Evolutionary conservation across 2,888 invertebrate genomes (phyloP), one percentile per base, ranked within the genome.

Genomic region (Osmoderma eremita): DNA sequence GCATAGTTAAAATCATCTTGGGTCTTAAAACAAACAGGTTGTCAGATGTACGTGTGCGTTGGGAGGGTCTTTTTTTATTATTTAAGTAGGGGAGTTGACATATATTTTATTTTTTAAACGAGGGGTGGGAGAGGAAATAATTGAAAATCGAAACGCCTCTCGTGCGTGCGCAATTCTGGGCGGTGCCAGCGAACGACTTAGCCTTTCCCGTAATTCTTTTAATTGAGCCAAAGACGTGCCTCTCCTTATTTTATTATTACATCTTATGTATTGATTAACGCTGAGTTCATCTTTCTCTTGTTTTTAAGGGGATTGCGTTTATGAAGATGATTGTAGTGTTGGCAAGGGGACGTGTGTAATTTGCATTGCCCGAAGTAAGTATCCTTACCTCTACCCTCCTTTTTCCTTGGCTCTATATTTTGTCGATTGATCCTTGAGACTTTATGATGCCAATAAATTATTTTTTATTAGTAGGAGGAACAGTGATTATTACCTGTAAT

Each of bases 1-100:
- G 76, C 73, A 76, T 67, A 70, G 69, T 71, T 72, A 70, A 71
- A 73, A 69, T 72, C 70, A 72, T 69, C 71, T 69, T 70, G 74
- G 73, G 74, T 75, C 75, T 76, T 75, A 75, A 78, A 77, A 79
- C 77, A 78, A 79, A 79, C 78, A 76, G 78, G 79, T 78, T 77
- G 74, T 75, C 70, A 71, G 73, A 73, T 75, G 73, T 70, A 70
- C 70, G 70, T 67, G 70, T 51, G 30, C 41, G 42, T 51, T 63
- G 30, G 30, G 13, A 30, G 24, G 17, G 12, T 48, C 30, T 61
- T 61, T 61, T 56, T 41, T 36, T 41, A 22, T 73, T 70, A 70
- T 75, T 75, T 75, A 70, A 76, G 75, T 74, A 75, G 75, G 73
- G 72, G 71, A 74, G 76, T 76, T 77, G 78, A 78, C 77, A 76